These are phyloP conservation scores for Morone saxatilis DNA, from an alignment of 2,113 vertebrate genomes.

Conservation along the genomic window DNA sequence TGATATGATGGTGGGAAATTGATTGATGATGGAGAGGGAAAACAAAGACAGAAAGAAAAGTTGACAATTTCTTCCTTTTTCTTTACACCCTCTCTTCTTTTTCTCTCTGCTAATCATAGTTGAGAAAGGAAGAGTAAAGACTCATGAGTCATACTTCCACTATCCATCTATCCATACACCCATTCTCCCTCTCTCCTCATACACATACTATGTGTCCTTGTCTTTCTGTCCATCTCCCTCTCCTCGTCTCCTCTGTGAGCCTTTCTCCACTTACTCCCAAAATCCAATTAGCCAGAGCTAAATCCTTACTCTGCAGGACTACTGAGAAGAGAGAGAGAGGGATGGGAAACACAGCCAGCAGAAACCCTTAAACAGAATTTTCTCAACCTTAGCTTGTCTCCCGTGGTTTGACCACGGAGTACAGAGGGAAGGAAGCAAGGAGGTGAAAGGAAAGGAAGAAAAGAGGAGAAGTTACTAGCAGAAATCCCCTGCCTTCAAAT, in stretches of 20 bases:
- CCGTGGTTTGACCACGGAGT: slow-evolving; percentile 43
- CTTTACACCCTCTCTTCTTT: background rate
- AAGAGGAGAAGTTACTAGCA: background rate
- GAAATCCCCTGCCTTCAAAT: background rate
- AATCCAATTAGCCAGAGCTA: slow-evolving; percentile 64
- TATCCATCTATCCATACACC: slow-evolving; percentile 23
- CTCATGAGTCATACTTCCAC: slow-evolving; percentile 22
- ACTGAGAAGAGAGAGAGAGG: slow-evolving; percentile 23
- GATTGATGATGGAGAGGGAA: too few species aligned
- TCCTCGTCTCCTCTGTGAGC: slow-evolving; percentile 40
- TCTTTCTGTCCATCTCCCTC: slow-evolving; percentile 46
- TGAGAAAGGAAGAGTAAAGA: background rate
- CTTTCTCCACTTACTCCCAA: slow-evolving; percentile 43
- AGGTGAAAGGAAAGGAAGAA: background rate
- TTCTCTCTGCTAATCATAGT: slow-evolving; percentile 2
- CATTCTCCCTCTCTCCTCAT: background rate
- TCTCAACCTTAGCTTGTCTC: slow-evolving; percentile 51
- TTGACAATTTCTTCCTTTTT: background rate
- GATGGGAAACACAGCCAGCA: slow-evolving; percentile 42
- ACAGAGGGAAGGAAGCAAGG: slow-evolving; percentile 15
- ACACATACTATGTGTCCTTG: slow-evolving; percentile 32
- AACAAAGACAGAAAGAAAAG: background rate
- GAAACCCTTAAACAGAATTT: slow-evolving; percentile 55
- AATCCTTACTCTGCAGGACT: slow-evolving; percentile 48
- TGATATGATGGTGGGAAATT: too few species aligned